Percentiles rank a stretch among this genome's conserved stretches.
Evolutionary conservation across 2,797 vertebrate species (phyloP).

Genomic region (Lagorchestes hirsutus): DNA sequence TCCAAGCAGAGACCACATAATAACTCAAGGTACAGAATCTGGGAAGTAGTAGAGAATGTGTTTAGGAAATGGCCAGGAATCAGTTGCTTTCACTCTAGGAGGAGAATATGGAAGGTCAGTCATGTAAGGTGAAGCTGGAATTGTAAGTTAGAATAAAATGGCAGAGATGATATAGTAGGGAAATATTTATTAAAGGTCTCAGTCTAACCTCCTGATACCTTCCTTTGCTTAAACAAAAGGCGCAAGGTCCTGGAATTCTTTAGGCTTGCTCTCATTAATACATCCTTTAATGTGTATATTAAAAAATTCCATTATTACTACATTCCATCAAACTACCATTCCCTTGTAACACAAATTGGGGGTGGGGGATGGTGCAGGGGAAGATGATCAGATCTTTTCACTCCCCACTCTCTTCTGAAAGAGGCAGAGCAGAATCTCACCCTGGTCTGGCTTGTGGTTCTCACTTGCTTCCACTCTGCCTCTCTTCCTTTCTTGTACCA

Average conservation of each 20-base stretch:
- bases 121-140: too few species aligned
- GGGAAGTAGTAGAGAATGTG: too few species aligned
- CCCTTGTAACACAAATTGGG: not conserved
- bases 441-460: not conserved
- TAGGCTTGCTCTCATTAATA: not conserved
- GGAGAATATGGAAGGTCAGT: too few species aligned
- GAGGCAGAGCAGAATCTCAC: not conserved
- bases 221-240: slow-evolving; percentile 54
- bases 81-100: too few species aligned
- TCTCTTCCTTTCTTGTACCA: not conserved
- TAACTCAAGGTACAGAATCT: too few species aligned
- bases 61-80: too few species aligned
- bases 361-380: not conserved
- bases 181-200: slow-evolving; percentile 64
- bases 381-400: not conserved
- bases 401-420: not conserved
- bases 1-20: too few species aligned
- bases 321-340: slow-evolving; percentile 71
- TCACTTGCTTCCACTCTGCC: not conserved
- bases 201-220: slow-evolving; percentile 35
- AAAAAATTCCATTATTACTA: slow-evolving; percentile 46
- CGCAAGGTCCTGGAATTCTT: slow-evolving; percentile 47
- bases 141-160: too few species aligned
- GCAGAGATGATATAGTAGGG: slow-evolving; percentile 35
- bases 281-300: slow-evolving; percentile 39